These are phyloP conservation scores for Platerodrilus igneus DNA, from an alignment of 2,888 invertebrate species.

Conservation along the genomic window DNA sequence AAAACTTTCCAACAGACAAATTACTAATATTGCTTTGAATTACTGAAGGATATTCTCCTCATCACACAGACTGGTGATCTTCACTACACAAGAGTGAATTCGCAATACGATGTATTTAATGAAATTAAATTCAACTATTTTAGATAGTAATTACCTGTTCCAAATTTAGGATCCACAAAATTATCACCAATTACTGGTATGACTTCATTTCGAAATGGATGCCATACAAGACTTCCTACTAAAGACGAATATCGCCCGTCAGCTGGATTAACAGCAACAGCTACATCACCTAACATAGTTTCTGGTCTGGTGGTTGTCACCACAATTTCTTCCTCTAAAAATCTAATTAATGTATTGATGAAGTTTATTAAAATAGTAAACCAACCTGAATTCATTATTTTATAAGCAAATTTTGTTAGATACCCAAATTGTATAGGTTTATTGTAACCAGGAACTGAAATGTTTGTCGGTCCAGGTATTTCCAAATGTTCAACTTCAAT, in stretches of 20 bases:
- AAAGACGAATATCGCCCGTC: slow-evolving; percentile 79
- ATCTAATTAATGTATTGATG: too few species aligned
- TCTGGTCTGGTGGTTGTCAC: slow-evolving; percentile 98
- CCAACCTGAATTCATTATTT: slow-evolving; percentile 57
- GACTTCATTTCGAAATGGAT: slow-evolving; percentile 81
- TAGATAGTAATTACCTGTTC: slow-evolving; percentile 67
- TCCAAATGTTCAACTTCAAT: slow-evolving; percentile 98
- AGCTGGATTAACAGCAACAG: slow-evolving; percentile 95
- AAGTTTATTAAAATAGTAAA: slow-evolving; percentile 11
- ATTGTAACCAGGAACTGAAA: slow-evolving; percentile 89
- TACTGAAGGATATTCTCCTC: too few species aligned
- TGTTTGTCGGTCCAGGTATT: slow-evolving; percentile 74
- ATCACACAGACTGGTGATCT: too few species aligned
- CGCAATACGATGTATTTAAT: background rate
- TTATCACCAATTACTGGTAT: slow-evolving; percentile 88
- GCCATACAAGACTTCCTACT: slow-evolving; percentile 75
- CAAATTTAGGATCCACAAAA: slow-evolving; percentile 92
- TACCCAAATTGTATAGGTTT: slow-evolving; percentile 87
- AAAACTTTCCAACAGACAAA: too few species aligned
- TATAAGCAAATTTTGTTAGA: slow-evolving; percentile 88
- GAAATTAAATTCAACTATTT: too few species aligned
- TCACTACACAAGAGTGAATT: too few species aligned
- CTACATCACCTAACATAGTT: slow-evolving; percentile 97
- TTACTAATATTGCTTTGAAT: too few species aligned
- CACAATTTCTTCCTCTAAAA: slow-evolving; percentile 68